Base-by-base conservation (phyloP, 2,888 invertebrate species). In the Elegia similella region DNA sequence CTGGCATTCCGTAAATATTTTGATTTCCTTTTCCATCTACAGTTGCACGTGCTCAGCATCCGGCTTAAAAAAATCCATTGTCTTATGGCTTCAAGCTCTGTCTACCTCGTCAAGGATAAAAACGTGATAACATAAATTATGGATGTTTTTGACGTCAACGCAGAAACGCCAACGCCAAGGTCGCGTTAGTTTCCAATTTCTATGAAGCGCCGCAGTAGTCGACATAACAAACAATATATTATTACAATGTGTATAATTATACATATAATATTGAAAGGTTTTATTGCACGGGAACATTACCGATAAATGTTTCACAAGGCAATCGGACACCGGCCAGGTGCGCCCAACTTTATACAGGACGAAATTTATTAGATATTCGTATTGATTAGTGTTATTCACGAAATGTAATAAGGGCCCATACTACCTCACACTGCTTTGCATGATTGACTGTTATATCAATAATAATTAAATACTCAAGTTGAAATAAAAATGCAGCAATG, bases 281-380 rank as follows among this genome's bases (percentile, higher is more conserved):
- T 76, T 76, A 75, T 69, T 71, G 73, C 75, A 69, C 75, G 86
- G 86, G 88, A 88, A 88, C 84, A 73, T 60, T 75, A 56, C 63
- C 78, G 70, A 76, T 73, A 72, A 77, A 70, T 69, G 78, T 82
- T 89, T 89, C 89, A 84, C 88, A 88, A 79, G 79, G 86, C 69
- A 84, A 90, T 68, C 65, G 62, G 88, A 88, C 67, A 84, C 80
- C 38, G 15, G 55, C 15, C 86, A 87, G 88, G 78, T 64, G 78
- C 72, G 62, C 52, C 44, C 69, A 86, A 87, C 77, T 61, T 30
- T 32, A 30, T 32, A 48, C 32, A 48, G 48, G 48, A 32, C 48
- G 48, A 48, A 2, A 23, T 15, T 30, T 29, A 29, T 30, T 15
- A 12, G 23, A 3, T 8, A n/a, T n/a, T n/a, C n/a, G n/a, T n/a